Percentiles rank a stretch among this genome's conserved stretches.
Conservation (phyloP, 2,113 vertebrate species). For the Craseonycteris thonglongyai region DNA sequence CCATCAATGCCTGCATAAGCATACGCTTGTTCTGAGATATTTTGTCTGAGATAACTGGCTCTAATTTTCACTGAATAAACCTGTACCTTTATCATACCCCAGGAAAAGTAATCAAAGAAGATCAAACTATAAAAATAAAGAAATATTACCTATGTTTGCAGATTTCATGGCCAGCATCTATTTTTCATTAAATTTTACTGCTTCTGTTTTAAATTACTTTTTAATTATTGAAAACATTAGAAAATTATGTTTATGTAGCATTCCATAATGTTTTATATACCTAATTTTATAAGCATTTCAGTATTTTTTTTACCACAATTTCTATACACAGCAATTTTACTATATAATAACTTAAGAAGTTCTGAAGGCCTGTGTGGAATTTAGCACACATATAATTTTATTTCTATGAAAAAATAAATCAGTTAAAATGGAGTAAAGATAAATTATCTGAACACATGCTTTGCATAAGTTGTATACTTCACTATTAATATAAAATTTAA, state of each 20-base stretch:
- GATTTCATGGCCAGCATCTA: not conserved
- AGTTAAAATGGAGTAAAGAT: conserved; percentile 30
- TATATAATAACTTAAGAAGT: not conserved
- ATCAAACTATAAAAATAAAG: not conserved
- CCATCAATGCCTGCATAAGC: not conserved
- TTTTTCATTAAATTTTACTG: not conserved
- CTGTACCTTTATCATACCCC: not conserved
- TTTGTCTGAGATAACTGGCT: not conserved
- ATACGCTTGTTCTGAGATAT: not conserved
- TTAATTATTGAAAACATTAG: not conserved
- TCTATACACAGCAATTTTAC: not conserved
- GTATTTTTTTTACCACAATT: not conserved
- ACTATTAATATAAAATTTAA: conserved; percentile 22
- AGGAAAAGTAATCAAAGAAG: not conserved
- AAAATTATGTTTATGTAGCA: not conserved
- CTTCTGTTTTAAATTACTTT: not conserved
- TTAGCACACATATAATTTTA: not conserved
- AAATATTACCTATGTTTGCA: not conserved
- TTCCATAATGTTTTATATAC: not conserved
- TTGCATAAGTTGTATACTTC: conserved; percentile 10
- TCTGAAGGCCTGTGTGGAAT: not conserved
- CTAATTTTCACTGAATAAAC: not conserved
- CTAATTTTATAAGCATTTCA: conserved; percentile 12
- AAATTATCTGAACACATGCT: conserved; percentile 26
- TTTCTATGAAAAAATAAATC: not conserved